phyloP scores from a whole-genome alignment of 1,140 invertebrate genomes.

The Drosophila teissieri region DNA sequence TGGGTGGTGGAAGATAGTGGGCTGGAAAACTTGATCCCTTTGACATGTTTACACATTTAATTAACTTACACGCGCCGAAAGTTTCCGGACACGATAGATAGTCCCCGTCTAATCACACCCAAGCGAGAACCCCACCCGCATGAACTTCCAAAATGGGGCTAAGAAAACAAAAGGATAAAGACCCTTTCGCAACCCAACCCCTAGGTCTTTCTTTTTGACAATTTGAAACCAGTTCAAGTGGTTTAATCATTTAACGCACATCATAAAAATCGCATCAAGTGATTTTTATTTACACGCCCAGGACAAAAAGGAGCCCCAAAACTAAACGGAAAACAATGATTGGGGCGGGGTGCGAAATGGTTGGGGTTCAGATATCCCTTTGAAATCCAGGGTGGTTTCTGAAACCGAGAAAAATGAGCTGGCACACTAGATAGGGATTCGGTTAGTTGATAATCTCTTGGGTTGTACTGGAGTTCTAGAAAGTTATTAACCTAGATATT shows the following conservation, averaged over 20 bases:
- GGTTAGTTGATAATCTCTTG: constrained; percentile 29
- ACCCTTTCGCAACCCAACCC: constrained; percentile 18
- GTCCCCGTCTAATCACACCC: constrained; percentile 47
- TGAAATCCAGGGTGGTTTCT: constrained; percentile 46
- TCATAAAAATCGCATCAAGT: constrained; percentile 83
- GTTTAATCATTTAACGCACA: constrained; percentile 83
- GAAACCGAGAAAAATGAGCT: constrained; percentile 23
- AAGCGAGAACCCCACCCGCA: constrained; percentile 48
- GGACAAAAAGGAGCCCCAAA: constrained; percentile 47
- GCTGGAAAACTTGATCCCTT: constrained; percentile 53
- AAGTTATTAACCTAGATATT: too few species aligned
- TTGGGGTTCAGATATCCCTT: constrained; percentile 49
- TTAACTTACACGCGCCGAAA: constrained; percentile 77
- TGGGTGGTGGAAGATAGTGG: constrained; percentile 18
- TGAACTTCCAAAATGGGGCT: constrained; percentile 48
- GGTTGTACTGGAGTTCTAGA: neutral
- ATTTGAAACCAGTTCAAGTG: constrained; percentile 82
- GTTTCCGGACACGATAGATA: constrained; percentile 60
- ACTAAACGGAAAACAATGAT: neutral
- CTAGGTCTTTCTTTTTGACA: constrained; percentile 49
- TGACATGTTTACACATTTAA: constrained; percentile 82
- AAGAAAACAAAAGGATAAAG: constrained; percentile 63
- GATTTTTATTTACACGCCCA: constrained; percentile 77
- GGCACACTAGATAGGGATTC: constrained; percentile 38
- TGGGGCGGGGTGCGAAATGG: constrained; percentile 3